Evolutionary conservation across 2,113 vertebrate genomes (phyloP).

Genomic region (Monarcha castaneiventris): DNA sequence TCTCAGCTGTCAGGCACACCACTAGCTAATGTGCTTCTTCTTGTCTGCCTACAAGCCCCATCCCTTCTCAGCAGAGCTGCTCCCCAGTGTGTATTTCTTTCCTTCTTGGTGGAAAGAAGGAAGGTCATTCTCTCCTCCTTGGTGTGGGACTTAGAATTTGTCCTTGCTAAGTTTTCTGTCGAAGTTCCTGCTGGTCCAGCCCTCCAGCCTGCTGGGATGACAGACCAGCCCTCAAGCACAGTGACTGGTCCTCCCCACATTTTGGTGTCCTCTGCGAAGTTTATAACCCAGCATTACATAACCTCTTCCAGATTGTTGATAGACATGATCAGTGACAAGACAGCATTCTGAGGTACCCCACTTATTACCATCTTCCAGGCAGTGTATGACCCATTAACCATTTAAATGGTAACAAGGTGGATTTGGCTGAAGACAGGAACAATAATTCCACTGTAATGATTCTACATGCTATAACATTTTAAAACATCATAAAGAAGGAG

Average conservation of each 20-base stretch:
- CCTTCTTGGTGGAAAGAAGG: neutral
- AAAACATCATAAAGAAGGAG: slow-evolving; percentile 1
- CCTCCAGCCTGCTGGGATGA: neutral
- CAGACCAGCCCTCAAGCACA: neutral
- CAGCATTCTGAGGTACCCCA: neutral
- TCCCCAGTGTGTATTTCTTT: neutral
- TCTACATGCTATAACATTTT: neutral
- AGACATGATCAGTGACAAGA: neutral
- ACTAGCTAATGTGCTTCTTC: neutral
- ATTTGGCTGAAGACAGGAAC: neutral
- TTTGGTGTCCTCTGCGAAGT: neutral
- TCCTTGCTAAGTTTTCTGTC: neutral
- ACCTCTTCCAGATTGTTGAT: neutral
- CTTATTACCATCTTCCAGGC: neutral
- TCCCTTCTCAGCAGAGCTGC: neutral
- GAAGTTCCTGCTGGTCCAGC: neutral
- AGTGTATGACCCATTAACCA: neutral
- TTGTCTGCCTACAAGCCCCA: neutral
- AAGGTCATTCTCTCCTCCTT: neutral
- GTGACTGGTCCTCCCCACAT: neutral
- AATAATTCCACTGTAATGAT: neutral
- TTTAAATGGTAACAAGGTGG: neutral
- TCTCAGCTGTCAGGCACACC: neutral
- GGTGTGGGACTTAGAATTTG: neutral
- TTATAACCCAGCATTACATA: neutral